Percentiles rank a stretch among this genome's conserved stretches.
phyloP scores from a whole-genome alignment of 2,113 vertebrate genomes.

The Nycticorax nycticorax region DNA sequence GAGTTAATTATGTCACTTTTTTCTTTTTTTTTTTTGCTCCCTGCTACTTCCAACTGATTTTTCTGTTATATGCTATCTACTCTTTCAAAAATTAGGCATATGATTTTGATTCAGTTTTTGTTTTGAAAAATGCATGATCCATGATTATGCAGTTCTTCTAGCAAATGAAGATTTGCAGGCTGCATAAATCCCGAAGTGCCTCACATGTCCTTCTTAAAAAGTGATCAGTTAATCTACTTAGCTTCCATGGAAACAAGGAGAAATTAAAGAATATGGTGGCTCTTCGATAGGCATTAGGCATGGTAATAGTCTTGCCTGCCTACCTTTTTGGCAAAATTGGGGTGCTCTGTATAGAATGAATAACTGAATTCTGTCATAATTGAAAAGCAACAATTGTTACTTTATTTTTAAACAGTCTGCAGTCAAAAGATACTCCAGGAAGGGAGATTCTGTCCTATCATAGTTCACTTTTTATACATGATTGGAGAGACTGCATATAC shows the following conservation, averaged over 20 bases:
- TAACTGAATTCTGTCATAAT: neutral
- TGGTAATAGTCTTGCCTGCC: neutral
- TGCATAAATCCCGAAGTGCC: neutral
- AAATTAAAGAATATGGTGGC: neutral
- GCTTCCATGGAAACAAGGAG: neutral
- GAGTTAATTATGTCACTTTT: neutral
- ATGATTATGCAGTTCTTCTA: neutral
- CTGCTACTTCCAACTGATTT: neutral
- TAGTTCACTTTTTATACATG: neutral
- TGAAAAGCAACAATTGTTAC: neutral
- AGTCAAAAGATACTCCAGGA: neutral
- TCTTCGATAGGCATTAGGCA: neutral
- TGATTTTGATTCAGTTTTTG: neutral
- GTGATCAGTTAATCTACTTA: neutral
- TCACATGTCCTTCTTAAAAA: neutral
- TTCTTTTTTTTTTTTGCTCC: fast-evolving
- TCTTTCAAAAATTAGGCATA: neutral
- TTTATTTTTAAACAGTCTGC: neutral
- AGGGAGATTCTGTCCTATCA: neutral
- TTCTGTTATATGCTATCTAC: neutral
- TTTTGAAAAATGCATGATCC: neutral
- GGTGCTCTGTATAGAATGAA: neutral
- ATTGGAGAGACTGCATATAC: neutral
- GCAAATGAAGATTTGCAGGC: neutral
- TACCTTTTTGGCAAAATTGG: neutral